Base-by-base conservation (phyloP, 1,140 invertebrate genomes). In the Drosophila teissieri region DNA sequence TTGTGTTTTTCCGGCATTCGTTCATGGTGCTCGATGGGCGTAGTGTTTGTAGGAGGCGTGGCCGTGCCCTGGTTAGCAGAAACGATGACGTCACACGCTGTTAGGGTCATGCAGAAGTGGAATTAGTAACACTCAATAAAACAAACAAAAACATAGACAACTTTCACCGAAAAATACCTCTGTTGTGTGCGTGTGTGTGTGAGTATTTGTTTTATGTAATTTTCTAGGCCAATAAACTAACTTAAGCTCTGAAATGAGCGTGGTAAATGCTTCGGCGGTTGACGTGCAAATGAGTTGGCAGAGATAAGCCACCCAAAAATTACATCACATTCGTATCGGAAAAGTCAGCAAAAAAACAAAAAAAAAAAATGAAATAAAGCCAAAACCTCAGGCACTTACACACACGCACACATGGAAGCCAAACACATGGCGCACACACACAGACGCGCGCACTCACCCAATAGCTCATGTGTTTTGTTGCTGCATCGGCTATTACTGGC, bases 281-380 rank as follows among this genome's bases (percentile, higher is more conserved):
- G 44, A 36, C 14, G 34, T 45, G 49, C 57, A 39, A 36, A 42
- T 69, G 39, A 44, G 52, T 62, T 51, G 40, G 57, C 40, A 75
- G 73, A 80, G 73, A 80, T 85, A 64, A 76, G 15, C 40, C 27
- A 27, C 3, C 10, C 44, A 54, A 53, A 82, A 82, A 83, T 83
- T 83, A 83, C 80, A 83, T 83, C 80, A 83, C 77, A 60, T 52
- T 67, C 40, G 39, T 27, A 57, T 48, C 46, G 40, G 53, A 49
- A 56, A 54, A 46, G 17, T 37, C n/a, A 34, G 22, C 24, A n/a
- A 31, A 40, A 63, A 19, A 37, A 45, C 37, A 39, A 17, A 37
- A 37, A 12, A 37, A 1, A 12, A 12, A 37, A 14, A 12, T 39
- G 7, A 39, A 14, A 14, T 22, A 12, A 31, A 51, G 61, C 15